A percentile compares a stretch with the other conserved stretches of the same genome.
These are phyloP conservation scores for Aquatica leii DNA, from an alignment of 2,888 invertebrate genomes.

Conservation along the genomic window DNA sequence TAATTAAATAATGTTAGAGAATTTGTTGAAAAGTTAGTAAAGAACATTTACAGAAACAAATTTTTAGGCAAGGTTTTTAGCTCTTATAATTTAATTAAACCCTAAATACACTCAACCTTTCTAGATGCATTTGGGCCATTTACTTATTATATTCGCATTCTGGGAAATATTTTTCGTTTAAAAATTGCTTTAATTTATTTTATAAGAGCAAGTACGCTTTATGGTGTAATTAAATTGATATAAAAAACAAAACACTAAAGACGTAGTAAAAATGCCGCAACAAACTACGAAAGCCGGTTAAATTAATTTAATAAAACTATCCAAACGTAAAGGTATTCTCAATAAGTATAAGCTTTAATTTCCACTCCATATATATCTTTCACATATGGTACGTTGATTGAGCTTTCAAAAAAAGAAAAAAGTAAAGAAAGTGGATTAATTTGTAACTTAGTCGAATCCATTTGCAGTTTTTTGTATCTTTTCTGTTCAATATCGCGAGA, in stretches of 20 bases:
- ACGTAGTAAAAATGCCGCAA: slow-evolving; percentile 12
- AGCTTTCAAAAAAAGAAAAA: slow-evolving; percentile 16
- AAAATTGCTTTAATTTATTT: slow-evolving; percentile 24
- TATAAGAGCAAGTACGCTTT: slow-evolving; percentile 14
- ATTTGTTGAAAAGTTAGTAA: slow-evolving; percentile 10
- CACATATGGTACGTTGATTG: slow-evolving; percentile 22
- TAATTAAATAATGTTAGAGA: slow-evolving; percentile 19
- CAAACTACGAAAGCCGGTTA: slow-evolving; percentile 15
- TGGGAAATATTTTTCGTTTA: slow-evolving; percentile 16
- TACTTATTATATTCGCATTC: slow-evolving; percentile 15
- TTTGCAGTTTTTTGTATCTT: slow-evolving; percentile 21
- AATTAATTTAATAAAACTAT: slow-evolving; percentile 31
- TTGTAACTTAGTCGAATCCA: slow-evolving; percentile 26
- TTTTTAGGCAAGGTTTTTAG: slow-evolving; percentile 11
- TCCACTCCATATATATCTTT: slow-evolving; percentile 13
- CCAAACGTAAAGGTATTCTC: slow-evolving; percentile 20
- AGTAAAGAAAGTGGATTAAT: slow-evolving; percentile 25
- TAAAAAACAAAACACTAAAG: slow-evolving; percentile 18
- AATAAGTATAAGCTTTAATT: slow-evolving; percentile 12
- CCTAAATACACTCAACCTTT: slow-evolving; percentile 5
- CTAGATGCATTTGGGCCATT: neutral
- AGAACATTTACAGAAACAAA: slow-evolving; percentile 2
- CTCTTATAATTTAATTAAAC: slow-evolving; percentile 21
- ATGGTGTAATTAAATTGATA: slow-evolving; percentile 25
- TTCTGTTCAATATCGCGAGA: slow-evolving; percentile 23